phyloP scores from a whole-genome alignment of 2,113 vertebrate genomes.

The Leptodactylus fuscus region DNA sequence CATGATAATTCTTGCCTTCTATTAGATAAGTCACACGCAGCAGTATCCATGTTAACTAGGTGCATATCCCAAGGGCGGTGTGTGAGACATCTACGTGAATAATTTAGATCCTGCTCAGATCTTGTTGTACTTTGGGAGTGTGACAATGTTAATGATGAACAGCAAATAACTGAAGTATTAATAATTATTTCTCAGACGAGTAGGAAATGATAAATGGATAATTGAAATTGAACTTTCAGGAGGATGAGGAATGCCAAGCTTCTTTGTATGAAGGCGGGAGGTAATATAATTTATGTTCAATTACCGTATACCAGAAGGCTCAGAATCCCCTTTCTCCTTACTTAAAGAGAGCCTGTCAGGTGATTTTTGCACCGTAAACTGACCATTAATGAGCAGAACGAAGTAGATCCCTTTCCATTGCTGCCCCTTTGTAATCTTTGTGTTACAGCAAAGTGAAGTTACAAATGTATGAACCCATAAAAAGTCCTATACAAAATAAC shows the following conservation, averaged over 20 bases:
- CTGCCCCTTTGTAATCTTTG: too few relatives aligned
- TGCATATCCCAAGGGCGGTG: slow-evolving; percentile 34
- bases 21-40: slow-evolving; percentile 39
- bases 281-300: neutral
- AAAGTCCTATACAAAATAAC: too few relatives aligned
- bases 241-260: neutral
- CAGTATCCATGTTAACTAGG: slow-evolving; percentile 41
- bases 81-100: slow-evolving; percentile 44
- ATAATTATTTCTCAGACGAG: slow-evolving; percentile 27
- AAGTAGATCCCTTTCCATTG: too few relatives aligned
- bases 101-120: slow-evolving; percentile 39
- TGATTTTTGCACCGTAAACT: too few relatives aligned
- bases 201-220: slow-evolving; percentile 23
- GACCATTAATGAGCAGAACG: too few relatives aligned
- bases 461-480: too few relatives aligned
- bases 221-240: slow-evolving; percentile 28
- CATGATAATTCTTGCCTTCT: slow-evolving; percentile 20
- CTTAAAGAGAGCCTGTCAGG: neutral
- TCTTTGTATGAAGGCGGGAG: neutral
- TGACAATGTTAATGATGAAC: slow-evolving; percentile 43
- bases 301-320: neutral
- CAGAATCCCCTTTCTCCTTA: neutral
- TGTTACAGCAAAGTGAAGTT: too few relatives aligned
- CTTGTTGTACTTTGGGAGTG: slow-evolving; percentile 33
- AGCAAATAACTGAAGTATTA: slow-evolving; percentile 42